Conservation (phyloP, 2,113 vertebrate species). For the Paratilapia polleni region DNA sequence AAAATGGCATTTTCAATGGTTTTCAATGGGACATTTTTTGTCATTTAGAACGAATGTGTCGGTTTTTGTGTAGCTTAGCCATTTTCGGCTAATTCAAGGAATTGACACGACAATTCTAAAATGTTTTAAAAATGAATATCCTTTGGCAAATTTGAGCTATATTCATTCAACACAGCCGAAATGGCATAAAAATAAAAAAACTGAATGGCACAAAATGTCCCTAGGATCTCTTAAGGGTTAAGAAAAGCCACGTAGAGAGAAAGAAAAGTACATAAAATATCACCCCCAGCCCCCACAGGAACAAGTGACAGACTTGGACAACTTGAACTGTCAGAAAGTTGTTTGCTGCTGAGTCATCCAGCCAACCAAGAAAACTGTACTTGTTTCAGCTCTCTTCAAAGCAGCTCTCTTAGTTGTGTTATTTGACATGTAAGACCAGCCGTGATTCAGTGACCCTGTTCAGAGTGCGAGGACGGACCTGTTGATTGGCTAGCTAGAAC, state of each 20-base stretch:
- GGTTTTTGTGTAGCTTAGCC: too few relatives aligned
- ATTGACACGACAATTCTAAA: too few relatives aligned
- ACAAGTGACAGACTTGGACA: background rate
- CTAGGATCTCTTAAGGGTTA: background rate
- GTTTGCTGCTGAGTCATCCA: conserved; percentile 36
- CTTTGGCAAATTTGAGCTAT: too few relatives aligned
- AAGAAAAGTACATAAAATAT: background rate
- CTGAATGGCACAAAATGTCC: background rate
- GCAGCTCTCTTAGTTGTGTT: conserved; percentile 27
- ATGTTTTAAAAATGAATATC: too few relatives aligned
- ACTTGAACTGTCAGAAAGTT: conserved; percentile 4
- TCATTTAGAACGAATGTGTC: too few relatives aligned
- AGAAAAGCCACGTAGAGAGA: too few relatives aligned
- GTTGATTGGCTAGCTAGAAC: conserved; percentile 54
- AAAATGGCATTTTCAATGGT: too few relatives aligned
- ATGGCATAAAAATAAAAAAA: background rate
- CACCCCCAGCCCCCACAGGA: background rate
- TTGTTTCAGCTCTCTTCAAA: conserved; percentile 30
- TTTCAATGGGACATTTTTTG: too few relatives aligned
- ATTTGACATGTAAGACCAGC: conserved; percentile 45
- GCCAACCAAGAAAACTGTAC: conserved; percentile 21
- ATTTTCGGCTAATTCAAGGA: too few relatives aligned
- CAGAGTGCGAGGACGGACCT: conserved; percentile 37
- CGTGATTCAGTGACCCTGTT: conserved; percentile 55
- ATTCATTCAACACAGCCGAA: too few relatives aligned